A percentile compares a stretch with the other conserved stretches of the same genome.
Conservation (phyloP, 2,797 vertebrate genomes). For the Acipenser transmontanus region DNA sequence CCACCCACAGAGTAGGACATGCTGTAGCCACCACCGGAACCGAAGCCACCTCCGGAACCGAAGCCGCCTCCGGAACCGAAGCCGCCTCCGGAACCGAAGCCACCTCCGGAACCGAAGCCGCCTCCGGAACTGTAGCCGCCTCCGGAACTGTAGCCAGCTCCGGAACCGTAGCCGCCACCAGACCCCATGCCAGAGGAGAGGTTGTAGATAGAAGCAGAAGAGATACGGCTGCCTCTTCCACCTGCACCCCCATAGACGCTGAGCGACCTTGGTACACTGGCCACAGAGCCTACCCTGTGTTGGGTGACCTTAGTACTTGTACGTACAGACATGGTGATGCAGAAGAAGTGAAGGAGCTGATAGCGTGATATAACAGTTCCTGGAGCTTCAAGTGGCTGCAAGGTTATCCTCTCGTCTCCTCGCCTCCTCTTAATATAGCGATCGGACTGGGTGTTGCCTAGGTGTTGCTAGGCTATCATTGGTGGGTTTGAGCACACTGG, state of each 20-base stretch:
- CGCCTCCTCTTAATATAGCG: not conserved
- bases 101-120: conserved; percentile 27
- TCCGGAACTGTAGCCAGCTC: conserved; percentile 13
- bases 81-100: conserved; percentile 13
- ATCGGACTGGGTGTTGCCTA: no score
- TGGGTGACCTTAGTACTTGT: not conserved
- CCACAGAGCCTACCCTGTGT: conserved; percentile 16
- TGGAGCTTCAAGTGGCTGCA: no score
- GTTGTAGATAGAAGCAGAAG: conserved; percentile 28
- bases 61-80: conserved; percentile 23
- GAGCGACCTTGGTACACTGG: conserved; percentile 18
- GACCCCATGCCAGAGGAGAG: conserved; percentile 36
- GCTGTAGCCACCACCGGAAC: conserved; percentile 14
- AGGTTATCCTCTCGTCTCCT: not conserved
- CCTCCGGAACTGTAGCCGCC: conserved; percentile 16
- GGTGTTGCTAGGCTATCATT: no score
- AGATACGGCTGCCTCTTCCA: conserved; percentile 31
- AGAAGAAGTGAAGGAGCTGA: not conserved
- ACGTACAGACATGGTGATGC: not conserved
- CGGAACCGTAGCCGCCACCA: conserved; percentile 8
- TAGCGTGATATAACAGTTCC: no score
- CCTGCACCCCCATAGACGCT: conserved; percentile 39
- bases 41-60: conserved; percentile 15
- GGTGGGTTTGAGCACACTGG: no score
- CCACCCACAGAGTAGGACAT: conserved; percentile 26